Evolutionary conservation across 2,113 vertebrate species (phyloP).

Genomic region (Ia io): DNA sequence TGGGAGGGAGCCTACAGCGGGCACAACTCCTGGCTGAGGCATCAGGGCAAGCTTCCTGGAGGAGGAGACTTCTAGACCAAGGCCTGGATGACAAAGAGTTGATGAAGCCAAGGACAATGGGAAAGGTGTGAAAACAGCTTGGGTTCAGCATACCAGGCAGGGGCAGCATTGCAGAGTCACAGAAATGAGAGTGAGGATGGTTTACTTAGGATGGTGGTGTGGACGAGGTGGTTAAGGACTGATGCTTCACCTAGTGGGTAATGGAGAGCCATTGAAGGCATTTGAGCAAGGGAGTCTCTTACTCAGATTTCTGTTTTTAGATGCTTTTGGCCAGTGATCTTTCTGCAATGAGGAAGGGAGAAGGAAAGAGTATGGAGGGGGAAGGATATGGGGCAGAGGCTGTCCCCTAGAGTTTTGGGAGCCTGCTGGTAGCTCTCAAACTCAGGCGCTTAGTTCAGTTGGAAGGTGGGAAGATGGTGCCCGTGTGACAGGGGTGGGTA

Average conservation of each 20-base stretch:
- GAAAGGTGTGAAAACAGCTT: not conserved
- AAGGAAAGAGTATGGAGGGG: not conserved
- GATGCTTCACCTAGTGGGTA: not conserved
- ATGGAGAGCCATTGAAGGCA: not conserved
- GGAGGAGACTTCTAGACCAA: not conserved
- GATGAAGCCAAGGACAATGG: not conserved
- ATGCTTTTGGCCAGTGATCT: not conserved
- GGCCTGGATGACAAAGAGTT: not conserved
- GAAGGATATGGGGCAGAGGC: not conserved
- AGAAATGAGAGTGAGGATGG: not conserved
- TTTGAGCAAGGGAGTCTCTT: not conserved
- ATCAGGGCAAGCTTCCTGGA: not conserved
- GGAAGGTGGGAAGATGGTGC: not conserved
- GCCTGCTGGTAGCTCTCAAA: not conserved
- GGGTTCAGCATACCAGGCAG: not conserved
- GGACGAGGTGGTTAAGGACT: not conserved
- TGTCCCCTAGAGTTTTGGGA: not conserved
- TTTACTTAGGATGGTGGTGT: not conserved
- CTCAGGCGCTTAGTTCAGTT: not conserved
- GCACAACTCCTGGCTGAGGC: not conserved
- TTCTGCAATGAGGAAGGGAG: not conserved
- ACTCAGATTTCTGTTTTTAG: not conserved
- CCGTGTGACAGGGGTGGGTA: accelerated
- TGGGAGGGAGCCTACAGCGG: not conserved
- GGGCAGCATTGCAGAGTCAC: not conserved